phyloP scores from a whole-genome alignment of 2,113 vertebrate genomes.

The Oryzias melastigma region DNA sequence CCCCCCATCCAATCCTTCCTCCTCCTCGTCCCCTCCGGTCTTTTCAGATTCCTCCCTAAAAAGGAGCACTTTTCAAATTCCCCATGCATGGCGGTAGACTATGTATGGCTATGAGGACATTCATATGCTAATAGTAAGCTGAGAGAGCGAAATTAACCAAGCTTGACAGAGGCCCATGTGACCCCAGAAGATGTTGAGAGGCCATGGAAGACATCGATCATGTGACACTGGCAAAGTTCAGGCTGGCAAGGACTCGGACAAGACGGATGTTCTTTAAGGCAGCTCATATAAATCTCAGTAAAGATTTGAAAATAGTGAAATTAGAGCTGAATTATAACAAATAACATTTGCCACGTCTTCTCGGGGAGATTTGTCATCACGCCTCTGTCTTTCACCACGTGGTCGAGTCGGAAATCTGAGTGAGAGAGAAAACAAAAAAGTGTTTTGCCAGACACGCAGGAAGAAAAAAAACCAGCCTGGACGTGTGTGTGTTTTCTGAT shows the following conservation, averaged over 20 bases:
- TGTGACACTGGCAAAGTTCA: conserved; percentile 52
- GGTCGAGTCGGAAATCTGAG: conserved; percentile 25
- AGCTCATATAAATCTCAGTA: conserved; percentile 61
- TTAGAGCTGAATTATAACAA: conserved; percentile 74
- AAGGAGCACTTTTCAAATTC: conserved; percentile 58
- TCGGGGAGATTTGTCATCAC: conserved; percentile 36
- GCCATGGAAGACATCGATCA: conserved; percentile 72
- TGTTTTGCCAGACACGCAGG: conserved; percentile 7
- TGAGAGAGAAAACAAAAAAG: conserved; percentile 5
- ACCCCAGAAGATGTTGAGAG: conserved; percentile 61
- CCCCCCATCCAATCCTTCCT: conserved; percentile 59
- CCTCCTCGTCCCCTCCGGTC: conserved; percentile 64
- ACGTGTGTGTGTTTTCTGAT: conserved; percentile 20
- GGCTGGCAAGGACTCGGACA: conserved; percentile 39
- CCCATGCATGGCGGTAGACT: conserved; percentile 61
- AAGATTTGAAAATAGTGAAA: conserved; percentile 72
- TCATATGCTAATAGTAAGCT: conserved; percentile 74
- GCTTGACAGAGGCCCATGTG: conserved; percentile 72
- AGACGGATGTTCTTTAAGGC: conserved; percentile 66
- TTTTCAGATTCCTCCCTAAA: conserved; percentile 55
- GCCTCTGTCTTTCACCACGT: conserved; percentile 36
- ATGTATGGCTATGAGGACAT: conserved; percentile 65
- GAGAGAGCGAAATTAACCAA: conserved; percentile 71
- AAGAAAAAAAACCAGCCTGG: conserved; percentile 12
- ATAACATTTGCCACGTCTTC: conserved; percentile 47